Conservation (phyloP, 2,888 invertebrate genomes). For the Bugulina stolonifera region DNA sequence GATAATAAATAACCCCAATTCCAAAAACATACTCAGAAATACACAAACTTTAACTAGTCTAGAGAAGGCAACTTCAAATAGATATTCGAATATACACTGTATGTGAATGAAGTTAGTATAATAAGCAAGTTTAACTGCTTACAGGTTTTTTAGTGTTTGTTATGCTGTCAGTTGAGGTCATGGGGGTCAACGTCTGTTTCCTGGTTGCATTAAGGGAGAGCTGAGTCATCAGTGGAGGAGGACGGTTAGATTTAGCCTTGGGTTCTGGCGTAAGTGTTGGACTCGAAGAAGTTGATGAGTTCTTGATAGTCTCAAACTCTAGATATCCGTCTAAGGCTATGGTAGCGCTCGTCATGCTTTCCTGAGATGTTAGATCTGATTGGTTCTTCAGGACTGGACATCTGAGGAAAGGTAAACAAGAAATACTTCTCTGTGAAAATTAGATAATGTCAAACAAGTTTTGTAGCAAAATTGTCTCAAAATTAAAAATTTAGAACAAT, state of each 20-base stretch:
- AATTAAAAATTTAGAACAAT: too few species aligned
- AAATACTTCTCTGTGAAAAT: too few species aligned
- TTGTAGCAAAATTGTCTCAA: too few species aligned
- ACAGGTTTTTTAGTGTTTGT: neutral
- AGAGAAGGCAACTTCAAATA: too few species aligned
- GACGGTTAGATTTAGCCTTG: neutral
- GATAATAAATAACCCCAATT: too few species aligned
- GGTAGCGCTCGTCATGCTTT: neutral
- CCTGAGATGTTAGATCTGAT: neutral
- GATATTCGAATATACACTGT: too few species aligned
- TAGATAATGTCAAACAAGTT: too few species aligned
- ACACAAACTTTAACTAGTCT: too few species aligned
- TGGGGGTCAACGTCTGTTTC: neutral
- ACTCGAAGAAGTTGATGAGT: neutral
- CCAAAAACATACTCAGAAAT: too few species aligned
- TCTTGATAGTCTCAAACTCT: neutral
- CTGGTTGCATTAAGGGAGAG: neutral
- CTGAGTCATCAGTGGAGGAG: neutral
- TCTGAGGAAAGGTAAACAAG: too few species aligned
- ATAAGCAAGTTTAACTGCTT: neutral
- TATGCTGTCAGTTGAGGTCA: neutral
- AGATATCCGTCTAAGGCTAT: slow-evolving; percentile 12
- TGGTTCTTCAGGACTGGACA: neutral
- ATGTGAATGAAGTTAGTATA: too few species aligned
- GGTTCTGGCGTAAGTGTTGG: neutral